phyloP scores from a whole-genome alignment of 2,797 vertebrate genomes.

The Lagothrix lagotricha region DNA sequence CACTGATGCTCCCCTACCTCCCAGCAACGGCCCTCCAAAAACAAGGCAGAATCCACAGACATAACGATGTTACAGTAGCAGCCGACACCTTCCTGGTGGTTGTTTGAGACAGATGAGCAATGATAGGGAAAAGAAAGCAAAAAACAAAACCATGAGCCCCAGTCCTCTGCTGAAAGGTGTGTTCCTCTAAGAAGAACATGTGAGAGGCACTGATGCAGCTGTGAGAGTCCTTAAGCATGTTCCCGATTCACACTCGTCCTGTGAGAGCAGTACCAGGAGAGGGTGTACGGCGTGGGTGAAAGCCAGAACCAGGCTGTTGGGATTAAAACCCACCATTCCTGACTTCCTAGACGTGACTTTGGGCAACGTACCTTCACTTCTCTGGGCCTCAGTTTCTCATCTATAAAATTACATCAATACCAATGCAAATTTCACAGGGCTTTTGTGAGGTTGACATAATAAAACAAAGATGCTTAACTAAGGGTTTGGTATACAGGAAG shows the following conservation, averaged over 20 bases:
- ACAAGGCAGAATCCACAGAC: not conserved
- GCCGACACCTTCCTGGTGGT: not conserved
- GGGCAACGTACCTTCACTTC: not conserved
- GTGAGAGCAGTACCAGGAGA: not conserved
- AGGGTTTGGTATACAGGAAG: accelerated
- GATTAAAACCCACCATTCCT: not conserved
- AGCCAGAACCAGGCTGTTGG: not conserved
- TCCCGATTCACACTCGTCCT: accelerated
- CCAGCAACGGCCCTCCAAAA: not conserved
- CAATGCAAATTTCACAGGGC: not conserved
- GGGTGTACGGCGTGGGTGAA: accelerated
- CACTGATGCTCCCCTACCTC: not conserved
- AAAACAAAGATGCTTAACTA: not conserved
- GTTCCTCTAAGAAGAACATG: accelerated
- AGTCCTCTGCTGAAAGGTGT: not conserved
- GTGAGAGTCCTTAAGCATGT: accelerated
- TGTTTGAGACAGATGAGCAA: not conserved
- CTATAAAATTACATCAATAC: not conserved
- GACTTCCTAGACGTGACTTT: accelerated
- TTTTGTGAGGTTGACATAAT: not conserved
- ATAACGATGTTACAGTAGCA: not conserved
- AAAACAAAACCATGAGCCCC: not conserved
- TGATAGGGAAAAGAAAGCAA: not conserved
- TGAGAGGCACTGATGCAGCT: accelerated
- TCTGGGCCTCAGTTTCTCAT: not conserved